Conservation (phyloP, 2,888 invertebrate species). For the Pandemis cinnamomeana region DNA sequence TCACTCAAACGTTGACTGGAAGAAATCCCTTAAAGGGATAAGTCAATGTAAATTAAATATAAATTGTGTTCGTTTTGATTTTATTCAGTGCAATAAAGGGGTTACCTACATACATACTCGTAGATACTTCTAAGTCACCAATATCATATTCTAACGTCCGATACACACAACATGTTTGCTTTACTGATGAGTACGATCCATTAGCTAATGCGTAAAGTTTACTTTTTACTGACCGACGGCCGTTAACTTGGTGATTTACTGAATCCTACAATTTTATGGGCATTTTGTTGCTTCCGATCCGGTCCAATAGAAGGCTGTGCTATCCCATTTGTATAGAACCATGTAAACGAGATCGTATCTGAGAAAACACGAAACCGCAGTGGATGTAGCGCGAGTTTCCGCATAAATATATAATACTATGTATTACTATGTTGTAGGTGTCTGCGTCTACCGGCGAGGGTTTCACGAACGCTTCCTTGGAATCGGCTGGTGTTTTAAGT, state of each 20-base stretch:
- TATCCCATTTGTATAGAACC: not conserved
- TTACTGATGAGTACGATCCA: conserved; percentile 19
- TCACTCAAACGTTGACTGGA: too few species aligned
- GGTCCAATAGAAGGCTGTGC: not conserved
- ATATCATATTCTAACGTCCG: not conserved
- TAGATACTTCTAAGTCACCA: too few species aligned
- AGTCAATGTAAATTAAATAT: too few species aligned
- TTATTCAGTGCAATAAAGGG: too few species aligned
- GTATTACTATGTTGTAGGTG: too few species aligned
- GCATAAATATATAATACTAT: not conserved
- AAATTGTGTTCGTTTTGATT: too few species aligned
- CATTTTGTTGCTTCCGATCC: conserved; percentile 6
- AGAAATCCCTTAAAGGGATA: too few species aligned
- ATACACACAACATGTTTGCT: conserved; percentile 20
- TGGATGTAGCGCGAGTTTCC: not conserved
- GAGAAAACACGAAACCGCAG: not conserved
- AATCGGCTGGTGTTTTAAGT: too few species aligned
- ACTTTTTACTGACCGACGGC: conserved; percentile 17
- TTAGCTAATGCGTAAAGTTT: conserved; percentile 31
- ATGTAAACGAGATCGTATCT: not conserved
- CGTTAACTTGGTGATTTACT: conserved; percentile 17
- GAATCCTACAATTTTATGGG: not conserved
- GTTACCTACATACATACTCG: too few species aligned
- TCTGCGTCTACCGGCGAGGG: not conserved
- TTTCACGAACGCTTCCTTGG: not conserved